Conservation (phyloP, 2,113 vertebrate genomes). For the Neodon shergylaensis region DNA sequence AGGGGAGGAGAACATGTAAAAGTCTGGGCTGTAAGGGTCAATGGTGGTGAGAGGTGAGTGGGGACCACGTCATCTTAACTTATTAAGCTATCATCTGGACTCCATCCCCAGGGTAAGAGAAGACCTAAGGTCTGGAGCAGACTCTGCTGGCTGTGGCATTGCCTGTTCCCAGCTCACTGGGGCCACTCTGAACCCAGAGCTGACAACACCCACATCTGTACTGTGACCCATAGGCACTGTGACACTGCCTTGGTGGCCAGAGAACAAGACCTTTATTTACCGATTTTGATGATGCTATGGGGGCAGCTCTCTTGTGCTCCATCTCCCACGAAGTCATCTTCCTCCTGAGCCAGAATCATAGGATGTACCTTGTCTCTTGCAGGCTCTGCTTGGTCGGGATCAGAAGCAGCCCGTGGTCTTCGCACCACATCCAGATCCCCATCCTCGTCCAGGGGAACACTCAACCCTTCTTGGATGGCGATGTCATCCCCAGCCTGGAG, state of each 20-base stretch:
- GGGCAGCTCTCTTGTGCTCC: slow-evolving; percentile 57
- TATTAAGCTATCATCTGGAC: accelerated
- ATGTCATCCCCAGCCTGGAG: not conserved
- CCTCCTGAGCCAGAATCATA: slow-evolving; percentile 87
- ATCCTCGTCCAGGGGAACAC: slow-evolving; percentile 89
- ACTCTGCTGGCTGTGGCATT: not conserved
- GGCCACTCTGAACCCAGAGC: not conserved
- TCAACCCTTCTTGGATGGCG: not conserved
- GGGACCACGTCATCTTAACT: not conserved
- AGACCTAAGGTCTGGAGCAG: not conserved
- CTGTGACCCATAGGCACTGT: accelerated
- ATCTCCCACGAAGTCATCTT: slow-evolving; percentile 71
- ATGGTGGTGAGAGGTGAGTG: not conserved
- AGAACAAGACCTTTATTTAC: slow-evolving; percentile 73
- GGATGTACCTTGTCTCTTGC: slow-evolving; percentile 85
- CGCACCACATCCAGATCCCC: slow-evolving; percentile 92
- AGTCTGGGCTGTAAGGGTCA: not conserved
- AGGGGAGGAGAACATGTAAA: not conserved
- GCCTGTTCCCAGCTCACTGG: accelerated
- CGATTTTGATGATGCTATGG: slow-evolving; percentile 84
- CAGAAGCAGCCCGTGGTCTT: slow-evolving; percentile 79
- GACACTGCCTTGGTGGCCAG: accelerated
- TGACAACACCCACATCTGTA: accelerated
- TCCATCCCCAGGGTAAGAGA: not conserved
- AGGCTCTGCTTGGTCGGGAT: slow-evolving; percentile 38